phyloP scores from a whole-genome alignment of 1,140 invertebrate species.

The Mercenaria mercenaria region DNA sequence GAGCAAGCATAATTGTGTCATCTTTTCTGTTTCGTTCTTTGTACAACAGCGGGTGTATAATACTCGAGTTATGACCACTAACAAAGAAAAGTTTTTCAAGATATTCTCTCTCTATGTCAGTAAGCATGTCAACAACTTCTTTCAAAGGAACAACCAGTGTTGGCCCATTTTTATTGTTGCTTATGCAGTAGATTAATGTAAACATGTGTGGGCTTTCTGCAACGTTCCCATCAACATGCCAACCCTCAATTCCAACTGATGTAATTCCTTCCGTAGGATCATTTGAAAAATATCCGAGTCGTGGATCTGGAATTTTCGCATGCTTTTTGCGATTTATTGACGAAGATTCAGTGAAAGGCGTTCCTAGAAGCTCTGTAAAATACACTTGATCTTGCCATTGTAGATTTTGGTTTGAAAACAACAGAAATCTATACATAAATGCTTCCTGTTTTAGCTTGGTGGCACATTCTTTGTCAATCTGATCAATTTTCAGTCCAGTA shows the following conservation, averaged over 20 bases:
- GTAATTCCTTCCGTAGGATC: conserved; percentile 53
- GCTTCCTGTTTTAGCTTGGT: conserved; percentile 51
- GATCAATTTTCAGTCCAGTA: conserved; percentile 30
- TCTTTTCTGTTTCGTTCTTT: conserved; percentile 62
- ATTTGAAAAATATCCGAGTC: conserved; percentile 65
- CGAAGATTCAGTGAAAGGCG: conserved; percentile 51
- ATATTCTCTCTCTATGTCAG: conserved; percentile 25
- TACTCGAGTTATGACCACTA: conserved; percentile 63
- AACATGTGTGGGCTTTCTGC: conserved; percentile 60
- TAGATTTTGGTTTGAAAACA: conserved; percentile 59
- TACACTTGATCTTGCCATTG: conserved; percentile 62
- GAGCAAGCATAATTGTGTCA: conserved; percentile 64
- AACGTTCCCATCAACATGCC: conserved; percentile 67
- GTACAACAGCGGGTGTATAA: conserved; percentile 63
- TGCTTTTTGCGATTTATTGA: conserved; percentile 60
- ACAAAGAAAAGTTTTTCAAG: conserved; percentile 64
- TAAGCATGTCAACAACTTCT: conserved; percentile 67
- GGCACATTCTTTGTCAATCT: conserved; percentile 53
- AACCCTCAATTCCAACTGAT: conserved; percentile 61
- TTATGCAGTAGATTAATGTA: conserved; percentile 65
- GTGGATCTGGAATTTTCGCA: conserved; percentile 51
- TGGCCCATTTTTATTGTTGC: conserved; percentile 58
- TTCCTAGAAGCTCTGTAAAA: conserved; percentile 55
- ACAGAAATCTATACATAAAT: conserved; percentile 65
- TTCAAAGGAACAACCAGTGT: conserved; percentile 66